Evolutionary conservation across 2,113 vertebrate species (phyloP), one percentile per base, ranked within the genome.

Genomic region (Hirundichthys speculiger): DNA sequence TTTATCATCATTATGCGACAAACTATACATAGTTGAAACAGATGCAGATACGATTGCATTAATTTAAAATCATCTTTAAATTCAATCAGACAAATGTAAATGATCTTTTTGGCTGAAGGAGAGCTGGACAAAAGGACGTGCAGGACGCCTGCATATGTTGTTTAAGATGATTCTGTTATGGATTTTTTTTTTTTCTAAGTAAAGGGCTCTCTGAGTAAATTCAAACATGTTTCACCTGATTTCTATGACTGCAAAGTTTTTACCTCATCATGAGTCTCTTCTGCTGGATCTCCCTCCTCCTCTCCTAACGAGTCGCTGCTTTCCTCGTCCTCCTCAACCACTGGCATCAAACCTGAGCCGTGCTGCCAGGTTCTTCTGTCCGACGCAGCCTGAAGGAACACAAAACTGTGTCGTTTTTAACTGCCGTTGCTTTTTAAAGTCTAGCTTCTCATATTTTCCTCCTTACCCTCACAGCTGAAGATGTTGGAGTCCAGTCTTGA

Each of bases 401-500:
- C 1, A 47, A 14, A 14, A 12, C 18, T 4, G 6, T 24, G 24
- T 6, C 21, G 13, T n/a, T 15, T 30, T 20, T 3, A 30, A 5
- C 16, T 49, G 2, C 8, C 4, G 9, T 34, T 18, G 18, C 8
- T 12, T 8, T 9, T 18, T 13, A 4, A 1, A 15, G 30, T 22
- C 18, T 2, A 18, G 11, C 3, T 27, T 14, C 11, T 25, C 30
- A 2, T 12, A 9, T 48, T 20, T n/a, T n/a, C 49, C 2, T 54
- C 48, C 53, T 80, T 65, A 93, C 91, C 87, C 85, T 82, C 3
- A 76, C 64, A 53, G 50, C 34, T 59, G 69, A 83, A 45, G 86
- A 65, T 34, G 83, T 75, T 16, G 60, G 56, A 20, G 76, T 61
- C 77, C 75, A 40, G 53, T 87, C 82, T 41, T 89, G 81, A 20